Conservation (phyloP, 2,113 vertebrate species). For the Solenodon paradoxus region DNA sequence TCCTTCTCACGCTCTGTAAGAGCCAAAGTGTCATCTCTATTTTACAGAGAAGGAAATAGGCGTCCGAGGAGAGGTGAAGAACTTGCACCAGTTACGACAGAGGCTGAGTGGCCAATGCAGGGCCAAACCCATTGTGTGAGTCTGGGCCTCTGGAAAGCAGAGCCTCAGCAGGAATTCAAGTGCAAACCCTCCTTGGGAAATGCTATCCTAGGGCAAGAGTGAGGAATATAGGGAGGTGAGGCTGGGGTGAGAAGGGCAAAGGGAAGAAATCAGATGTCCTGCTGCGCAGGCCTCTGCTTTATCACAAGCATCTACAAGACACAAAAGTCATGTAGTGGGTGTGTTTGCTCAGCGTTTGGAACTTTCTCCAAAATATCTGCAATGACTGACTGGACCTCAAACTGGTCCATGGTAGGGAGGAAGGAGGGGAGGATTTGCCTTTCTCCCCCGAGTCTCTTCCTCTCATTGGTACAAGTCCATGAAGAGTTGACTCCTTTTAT, state of each 20-base stretch:
- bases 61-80: not conserved
- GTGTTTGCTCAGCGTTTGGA: not conserved
- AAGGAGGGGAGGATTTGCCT: not conserved
- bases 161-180: not conserved
- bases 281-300: fast-evolving
- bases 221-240: not conserved
- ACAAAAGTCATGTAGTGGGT: not conserved
- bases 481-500: not conserved
- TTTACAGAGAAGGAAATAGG: not conserved
- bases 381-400: not conserved
- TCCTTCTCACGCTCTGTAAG: not conserved
- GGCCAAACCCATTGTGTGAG: not conserved
- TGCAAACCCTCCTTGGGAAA: not conserved
- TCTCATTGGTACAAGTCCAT: not conserved
- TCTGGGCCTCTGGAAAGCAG: not conserved
- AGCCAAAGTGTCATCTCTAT: not conserved
- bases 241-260: not conserved
- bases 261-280: fast-evolving
- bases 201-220: not conserved
- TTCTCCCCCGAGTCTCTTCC: not conserved
- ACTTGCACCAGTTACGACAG: not conserved
- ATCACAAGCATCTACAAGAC: not conserved
- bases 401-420: not conserved
- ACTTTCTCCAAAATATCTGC: not conserved
- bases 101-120: not conserved